Base-by-base conservation (phyloP, 2,888 invertebrate genomes). In the Orchestes rusci region DNA sequence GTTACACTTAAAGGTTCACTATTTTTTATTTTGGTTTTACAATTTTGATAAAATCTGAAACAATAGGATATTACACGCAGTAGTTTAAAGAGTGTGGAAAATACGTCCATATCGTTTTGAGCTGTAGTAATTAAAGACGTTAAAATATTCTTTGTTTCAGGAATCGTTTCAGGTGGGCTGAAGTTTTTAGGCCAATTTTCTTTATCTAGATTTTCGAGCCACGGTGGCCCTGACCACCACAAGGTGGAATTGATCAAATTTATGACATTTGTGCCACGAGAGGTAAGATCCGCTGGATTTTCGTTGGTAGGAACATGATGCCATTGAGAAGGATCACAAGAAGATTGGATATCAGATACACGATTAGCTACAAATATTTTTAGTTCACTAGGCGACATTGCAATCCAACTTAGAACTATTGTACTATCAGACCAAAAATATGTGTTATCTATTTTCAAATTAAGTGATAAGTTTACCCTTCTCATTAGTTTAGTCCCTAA, bases 321-420 rank as follows among this genome's bases (percentile, higher is more conserved):
- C 35, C 35, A 35, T 16, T 35, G 35, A 7, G 35, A 35, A n/a
- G 16, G 12, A 5, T 39, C 37, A 2, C 17, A n/a, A 7, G 2
- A 16, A 13, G 12, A 15, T 29, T 43, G 43, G 18, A 43, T 43
- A 3, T 36, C 43, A 28, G 36, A 18, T 16, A 43, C 37, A 20
- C 43, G 43, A 17, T 39, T 43, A 28, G 37, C 36, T 12, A 43
- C 37, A 30, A 43, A 43, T 5, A 32, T 39, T 38, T 43, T 43
- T 30, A 38, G 20, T 10, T 23, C 17, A 13, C 28, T 33, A n/a
- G 39, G 45, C 10, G 39, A 28, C 27, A 32, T n/a, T 2, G 27
- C 16, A 10, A 45, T 2, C 45, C 45, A 45, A 18, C 29, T 27
- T 29, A 43, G 18, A 3, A n/a, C 30, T 30, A 43, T 43, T 4